Conservation (phyloP, 2,113 vertebrate genomes). For the Ctenomys sociabilis region DNA sequence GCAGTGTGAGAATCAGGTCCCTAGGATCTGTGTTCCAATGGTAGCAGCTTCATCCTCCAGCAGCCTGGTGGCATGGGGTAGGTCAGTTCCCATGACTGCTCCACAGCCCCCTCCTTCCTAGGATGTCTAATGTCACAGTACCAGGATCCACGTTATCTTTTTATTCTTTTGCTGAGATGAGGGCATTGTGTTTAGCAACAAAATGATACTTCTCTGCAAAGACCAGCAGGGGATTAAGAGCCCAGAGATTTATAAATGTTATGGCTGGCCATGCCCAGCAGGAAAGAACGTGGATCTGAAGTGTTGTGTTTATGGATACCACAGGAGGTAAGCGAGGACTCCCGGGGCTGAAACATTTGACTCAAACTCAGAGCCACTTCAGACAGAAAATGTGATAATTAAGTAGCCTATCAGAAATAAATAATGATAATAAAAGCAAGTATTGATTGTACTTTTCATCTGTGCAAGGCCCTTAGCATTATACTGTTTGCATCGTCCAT, state of each 20-base stretch:
- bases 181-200: constrained; percentile 35
- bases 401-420: constrained; percentile 36
- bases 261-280: not conserved
- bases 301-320: not conserved
- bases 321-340: not conserved
- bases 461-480: not conserved
- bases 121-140: too few relatives aligned
- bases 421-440: not conserved
- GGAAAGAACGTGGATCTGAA: not conserved
- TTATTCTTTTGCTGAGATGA: not conserved
- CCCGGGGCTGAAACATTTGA: not conserved
- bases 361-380: constrained; percentile 1
- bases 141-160: not conserved
- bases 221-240: constrained; percentile 63
- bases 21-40: rapidly evolving
- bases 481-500: not conserved
- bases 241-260: constrained; percentile 70
- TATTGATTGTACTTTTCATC: not conserved
- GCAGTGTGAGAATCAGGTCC: not conserved
- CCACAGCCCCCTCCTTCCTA: not conserved
- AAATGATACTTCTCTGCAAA: not conserved
- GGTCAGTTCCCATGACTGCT: not conserved
- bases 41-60: not conserved
- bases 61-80: rapidly evolving
- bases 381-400: constrained; percentile 14